Evolutionary conservation across 2,113 vertebrate genomes (phyloP).

Genomic region (Capra hircus): DNA sequence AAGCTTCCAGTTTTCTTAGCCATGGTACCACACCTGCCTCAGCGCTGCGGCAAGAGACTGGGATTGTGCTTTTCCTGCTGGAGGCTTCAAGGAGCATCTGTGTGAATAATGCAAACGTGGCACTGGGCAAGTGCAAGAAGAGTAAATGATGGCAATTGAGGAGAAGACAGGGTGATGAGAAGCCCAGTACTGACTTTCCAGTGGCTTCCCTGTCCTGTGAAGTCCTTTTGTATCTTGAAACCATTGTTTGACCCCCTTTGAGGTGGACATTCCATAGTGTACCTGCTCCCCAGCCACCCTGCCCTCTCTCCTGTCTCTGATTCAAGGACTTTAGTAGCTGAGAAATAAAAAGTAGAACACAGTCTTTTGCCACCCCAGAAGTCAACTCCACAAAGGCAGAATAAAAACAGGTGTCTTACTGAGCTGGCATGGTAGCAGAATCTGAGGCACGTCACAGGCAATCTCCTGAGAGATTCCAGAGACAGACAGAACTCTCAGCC

Average conservation of each 20-base stretch:
- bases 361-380: not conserved
- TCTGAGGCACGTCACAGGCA: not conserved
- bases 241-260: not conserved
- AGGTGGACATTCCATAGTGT: not conserved
- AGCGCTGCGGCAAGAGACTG: accelerated
- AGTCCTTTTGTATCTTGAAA: not conserved
- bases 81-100: too few relatives aligned
- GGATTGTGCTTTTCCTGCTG: too few relatives aligned
- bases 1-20: not conserved
- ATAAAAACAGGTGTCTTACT: not conserved
- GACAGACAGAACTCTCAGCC: not conserved
- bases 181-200: not conserved
- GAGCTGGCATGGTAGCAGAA: not conserved
- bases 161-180: not conserved
- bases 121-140: too few relatives aligned
- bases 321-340: not conserved
- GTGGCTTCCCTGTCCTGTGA: not conserved
- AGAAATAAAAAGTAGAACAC: not conserved
- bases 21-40: too few relatives aligned
- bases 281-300: not conserved
- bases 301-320: not conserved
- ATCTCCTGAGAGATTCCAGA: not conserved
- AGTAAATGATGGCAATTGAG: not conserved
- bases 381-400: not conserved
- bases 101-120: too few relatives aligned